Conservation (phyloP, 2,888 invertebrate species). For the Globia sparganii region DNA sequence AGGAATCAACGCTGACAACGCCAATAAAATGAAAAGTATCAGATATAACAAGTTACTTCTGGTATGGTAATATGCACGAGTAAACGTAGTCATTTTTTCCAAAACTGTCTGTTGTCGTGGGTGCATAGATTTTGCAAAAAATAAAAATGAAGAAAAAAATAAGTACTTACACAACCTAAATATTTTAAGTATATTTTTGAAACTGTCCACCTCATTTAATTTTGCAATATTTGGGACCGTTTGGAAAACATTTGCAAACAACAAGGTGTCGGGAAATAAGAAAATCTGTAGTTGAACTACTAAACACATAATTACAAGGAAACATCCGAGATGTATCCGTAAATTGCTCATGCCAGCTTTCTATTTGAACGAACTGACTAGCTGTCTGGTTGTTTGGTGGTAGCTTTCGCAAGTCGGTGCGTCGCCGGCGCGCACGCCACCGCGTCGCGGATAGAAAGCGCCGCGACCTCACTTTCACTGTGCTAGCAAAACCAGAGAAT, state of each 20-base stretch:
- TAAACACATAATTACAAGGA: background rate
- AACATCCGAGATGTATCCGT: constrained; percentile 28
- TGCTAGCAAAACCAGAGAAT: constrained; percentile 71
- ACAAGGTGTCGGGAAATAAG: constrained; percentile 9
- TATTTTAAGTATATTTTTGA: background rate
- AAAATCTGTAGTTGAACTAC: constrained; percentile 6
- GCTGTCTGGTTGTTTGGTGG: constrained; percentile 52
- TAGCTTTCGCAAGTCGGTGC: constrained; percentile 84
- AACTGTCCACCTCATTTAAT: background rate
- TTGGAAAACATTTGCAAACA: background rate
- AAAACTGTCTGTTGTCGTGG: constrained; percentile 34
- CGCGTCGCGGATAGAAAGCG: constrained; percentile 87
- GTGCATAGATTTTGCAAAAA: constrained; percentile 59
- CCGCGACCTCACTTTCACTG: constrained; percentile 89
- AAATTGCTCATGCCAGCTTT: constrained; percentile 55
- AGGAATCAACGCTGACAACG: constrained; percentile 76
- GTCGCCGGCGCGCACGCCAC: constrained; percentile 49
- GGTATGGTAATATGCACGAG: constrained; percentile 43
- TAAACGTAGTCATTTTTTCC: constrained; percentile 43
- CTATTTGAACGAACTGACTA: constrained; percentile 68
- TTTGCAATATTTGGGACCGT: background rate
- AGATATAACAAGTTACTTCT: constrained; percentile 70
- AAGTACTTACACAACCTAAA: background rate
- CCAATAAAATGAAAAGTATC: constrained; percentile 74
- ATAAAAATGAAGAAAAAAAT: background rate